Evolutionary conservation across 2,113 vertebrate genomes (phyloP), one percentile per base, ranked within the genome.

Genomic region (Tricholaema leucomelas): DNA sequence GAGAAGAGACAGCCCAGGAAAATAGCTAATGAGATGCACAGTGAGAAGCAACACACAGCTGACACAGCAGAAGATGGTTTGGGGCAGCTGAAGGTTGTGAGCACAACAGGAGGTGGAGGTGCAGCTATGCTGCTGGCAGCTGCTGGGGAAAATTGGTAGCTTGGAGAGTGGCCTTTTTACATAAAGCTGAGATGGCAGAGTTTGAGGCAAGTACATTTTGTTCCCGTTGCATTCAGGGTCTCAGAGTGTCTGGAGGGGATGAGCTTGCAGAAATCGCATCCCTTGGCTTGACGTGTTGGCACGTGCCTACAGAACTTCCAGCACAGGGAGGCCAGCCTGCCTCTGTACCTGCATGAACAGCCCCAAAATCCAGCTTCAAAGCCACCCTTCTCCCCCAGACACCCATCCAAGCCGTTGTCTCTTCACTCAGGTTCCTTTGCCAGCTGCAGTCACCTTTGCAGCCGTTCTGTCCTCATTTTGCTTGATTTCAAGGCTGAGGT

Each of bases 141-240:
- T 87, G 67, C 12, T 1, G 2, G 42, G 46, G 79, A 71, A 80
- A 61, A 60, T 15, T 6, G 54, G 75, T 25, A 2, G 4, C 46
- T 82, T 46, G 25, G 55, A 46, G 87, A 33, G 46, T 0, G 10
- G 63, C 60, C 35, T 77, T 73, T 75, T 40, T 3, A 9, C 42
- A 16, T 23, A 5, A n/a, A 20, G 20, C 86, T 17, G 7, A 46
- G 54, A 14, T 54, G 33, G 2, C 74, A 20, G 31, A 65, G 50
- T 4, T 15, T 12, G 8, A 13, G 0, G 9, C 0, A 2, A n/a
- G 84, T 14, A 19, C 5, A 0, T 18, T 27, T 24, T 30, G 56
- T 74, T 85, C 84, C 56, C 65, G 60, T 25, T 33, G 25, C 58
- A 10, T 3, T 31, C 18, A 1, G 69, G 23, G 65, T 52, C 28